Conservation (phyloP, 2,888 invertebrate genomes). For the Drosophila anomalipes region DNA sequence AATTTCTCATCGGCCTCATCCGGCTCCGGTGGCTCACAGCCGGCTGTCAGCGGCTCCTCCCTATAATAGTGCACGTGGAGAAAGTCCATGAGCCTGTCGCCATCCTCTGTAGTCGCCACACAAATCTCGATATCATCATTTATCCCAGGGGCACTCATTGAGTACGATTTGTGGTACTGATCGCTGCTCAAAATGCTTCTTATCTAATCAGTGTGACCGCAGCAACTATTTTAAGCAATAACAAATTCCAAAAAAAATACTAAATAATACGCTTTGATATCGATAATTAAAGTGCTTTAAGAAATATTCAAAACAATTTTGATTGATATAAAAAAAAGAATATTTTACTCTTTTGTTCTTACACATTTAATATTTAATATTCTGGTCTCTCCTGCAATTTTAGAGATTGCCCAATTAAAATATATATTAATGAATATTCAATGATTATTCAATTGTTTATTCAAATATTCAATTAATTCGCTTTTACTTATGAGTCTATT, state of each 20-base stretch:
- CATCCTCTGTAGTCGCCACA: slow-evolving; percentile 60
- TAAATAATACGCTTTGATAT: not conserved
- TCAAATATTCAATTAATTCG: not conserved
- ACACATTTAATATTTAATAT: not conserved
- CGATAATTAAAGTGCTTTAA: not conserved
- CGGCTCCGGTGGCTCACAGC: slow-evolving; percentile 72
- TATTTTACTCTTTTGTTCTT: not conserved
- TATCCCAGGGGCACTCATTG: slow-evolving; percentile 3
- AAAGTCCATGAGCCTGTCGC: slow-evolving; percentile 72
- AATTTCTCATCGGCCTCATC: slow-evolving; percentile 76
- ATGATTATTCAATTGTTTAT: not conserved
- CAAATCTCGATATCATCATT: slow-evolving; percentile 54
- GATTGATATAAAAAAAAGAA: not conserved
- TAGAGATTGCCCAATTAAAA: not conserved
- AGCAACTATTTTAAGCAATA: not conserved
- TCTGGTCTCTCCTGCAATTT: not conserved
- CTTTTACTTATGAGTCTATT: too few relatives aligned
- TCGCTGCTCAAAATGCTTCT: not conserved
- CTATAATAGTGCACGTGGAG: slow-evolving; percentile 77
- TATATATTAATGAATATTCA: not conserved
- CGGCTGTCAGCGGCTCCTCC: slow-evolving; percentile 82
- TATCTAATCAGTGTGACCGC: slow-evolving; percentile 10
- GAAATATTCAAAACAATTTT: not conserved
- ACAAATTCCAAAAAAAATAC: not conserved
- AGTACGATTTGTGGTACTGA: not conserved